phyloP scores from a whole-genome alignment of 2,888 invertebrate species.

The Agrotis segetum region DNA sequence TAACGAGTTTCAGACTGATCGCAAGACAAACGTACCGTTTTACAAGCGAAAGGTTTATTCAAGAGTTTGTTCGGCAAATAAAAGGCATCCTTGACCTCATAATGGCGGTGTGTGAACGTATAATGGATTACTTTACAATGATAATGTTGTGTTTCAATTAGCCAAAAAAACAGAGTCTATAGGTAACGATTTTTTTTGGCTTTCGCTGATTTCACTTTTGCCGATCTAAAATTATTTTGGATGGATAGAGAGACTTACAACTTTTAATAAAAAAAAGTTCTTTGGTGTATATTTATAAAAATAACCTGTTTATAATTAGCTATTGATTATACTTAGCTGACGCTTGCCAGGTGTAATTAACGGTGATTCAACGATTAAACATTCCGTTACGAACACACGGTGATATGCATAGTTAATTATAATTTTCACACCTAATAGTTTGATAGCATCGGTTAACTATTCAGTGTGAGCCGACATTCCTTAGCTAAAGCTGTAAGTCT shows the following conservation, averaged over 20 bases:
- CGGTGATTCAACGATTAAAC: conserved; percentile 30
- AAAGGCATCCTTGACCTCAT: conserved; percentile 54
- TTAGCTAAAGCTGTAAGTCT: conserved; percentile 3
- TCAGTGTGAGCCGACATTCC: conserved; percentile 15
- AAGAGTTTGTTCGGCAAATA: conserved; percentile 42
- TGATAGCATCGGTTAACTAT: conserved; percentile 14
- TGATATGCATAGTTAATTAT: conserved; percentile 17
- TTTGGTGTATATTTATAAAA: background rate
- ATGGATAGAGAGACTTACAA: too few species aligned
- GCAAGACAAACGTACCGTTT: conserved; percentile 43
- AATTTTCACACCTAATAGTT: conserved; percentile 15
- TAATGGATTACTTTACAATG: conserved; percentile 35
- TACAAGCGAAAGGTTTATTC: conserved; percentile 51
- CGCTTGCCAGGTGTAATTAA: conserved; percentile 7
- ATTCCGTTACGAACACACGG: conserved; percentile 2
- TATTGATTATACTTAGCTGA: conserved; percentile 5
- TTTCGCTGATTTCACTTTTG: background rate
- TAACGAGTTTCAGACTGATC: conserved; percentile 26
- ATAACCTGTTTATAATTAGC: background rate
- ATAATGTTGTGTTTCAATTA: conserved; percentile 27
- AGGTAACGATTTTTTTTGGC: too few species aligned
- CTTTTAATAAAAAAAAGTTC: background rate
- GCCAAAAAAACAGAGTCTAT: background rate
- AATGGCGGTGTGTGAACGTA: conserved; percentile 32
- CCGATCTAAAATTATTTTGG: background rate